Percentiles rank a stretch among this genome's conserved stretches.
phyloP scores from a whole-genome alignment of 2,888 invertebrate species.

The Lampropteryx suffumata region DNA sequence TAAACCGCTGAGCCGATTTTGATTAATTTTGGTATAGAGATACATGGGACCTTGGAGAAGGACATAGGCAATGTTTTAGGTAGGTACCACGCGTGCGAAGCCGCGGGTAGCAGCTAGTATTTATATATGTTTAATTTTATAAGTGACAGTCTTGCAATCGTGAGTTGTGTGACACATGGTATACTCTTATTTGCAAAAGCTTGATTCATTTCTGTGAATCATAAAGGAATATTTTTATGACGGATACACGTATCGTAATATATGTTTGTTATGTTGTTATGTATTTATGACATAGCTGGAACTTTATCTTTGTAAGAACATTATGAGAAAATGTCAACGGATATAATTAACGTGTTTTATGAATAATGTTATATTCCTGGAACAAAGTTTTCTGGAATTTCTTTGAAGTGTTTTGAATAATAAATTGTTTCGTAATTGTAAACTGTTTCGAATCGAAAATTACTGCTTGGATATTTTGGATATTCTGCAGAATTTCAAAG shows the following conservation, averaged over 20 bases:
- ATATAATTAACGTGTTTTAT: constrained; percentile 7
- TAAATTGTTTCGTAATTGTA: background rate
- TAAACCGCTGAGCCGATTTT: too few relatives aligned
- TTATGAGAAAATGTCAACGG: constrained; percentile 11
- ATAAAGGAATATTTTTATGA: constrained; percentile 26
- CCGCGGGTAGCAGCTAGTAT: too few relatives aligned
- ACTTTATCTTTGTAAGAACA: constrained; percentile 13
- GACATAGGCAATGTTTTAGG: too few relatives aligned
- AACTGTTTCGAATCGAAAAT: constrained; percentile 3
- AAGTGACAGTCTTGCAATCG: too few relatives aligned
- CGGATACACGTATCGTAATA: constrained; percentile 7
- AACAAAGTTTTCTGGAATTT: background rate
- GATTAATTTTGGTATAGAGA: too few relatives aligned
- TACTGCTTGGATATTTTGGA: background rate
- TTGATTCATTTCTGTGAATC: constrained; percentile 25
- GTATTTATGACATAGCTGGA: constrained; percentile 10
- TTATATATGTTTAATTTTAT: too few relatives aligned
- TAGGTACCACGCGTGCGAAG: too few relatives aligned
- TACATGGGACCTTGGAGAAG: too few relatives aligned
- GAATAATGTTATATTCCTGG: background rate
- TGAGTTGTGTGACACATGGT: too few relatives aligned
- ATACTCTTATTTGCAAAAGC: constrained; percentile 23
- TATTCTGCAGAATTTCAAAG: too few relatives aligned
- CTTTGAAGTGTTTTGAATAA: constrained; percentile 8
- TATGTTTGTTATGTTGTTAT: too few relatives aligned